These are phyloP conservation scores for Champsocephalus esox DNA, from an alignment of 2,797 vertebrate genomes.

Conservation along the genomic window DNA sequence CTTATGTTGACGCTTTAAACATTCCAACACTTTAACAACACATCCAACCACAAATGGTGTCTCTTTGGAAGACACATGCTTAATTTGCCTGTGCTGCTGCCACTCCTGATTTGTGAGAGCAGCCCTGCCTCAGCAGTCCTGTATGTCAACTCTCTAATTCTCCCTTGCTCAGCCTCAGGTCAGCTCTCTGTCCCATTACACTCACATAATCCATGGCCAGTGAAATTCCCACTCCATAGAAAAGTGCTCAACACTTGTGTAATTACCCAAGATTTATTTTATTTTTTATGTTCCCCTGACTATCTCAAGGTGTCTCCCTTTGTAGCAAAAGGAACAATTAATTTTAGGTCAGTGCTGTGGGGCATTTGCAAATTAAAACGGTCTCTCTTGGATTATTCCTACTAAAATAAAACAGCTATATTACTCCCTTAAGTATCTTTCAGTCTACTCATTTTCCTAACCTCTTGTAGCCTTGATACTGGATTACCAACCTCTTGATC, in stretches of 20 bases:
- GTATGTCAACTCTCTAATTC: constrained; percentile 65
- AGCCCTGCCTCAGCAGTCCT: constrained; percentile 50
- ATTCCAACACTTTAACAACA: constrained; percentile 1
- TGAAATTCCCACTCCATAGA: constrained; percentile 58
- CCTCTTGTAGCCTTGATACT: constrained; percentile 66
- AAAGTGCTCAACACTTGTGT: constrained; percentile 75
- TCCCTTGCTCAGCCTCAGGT: constrained; percentile 62
- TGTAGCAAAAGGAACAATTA: constrained; percentile 82
- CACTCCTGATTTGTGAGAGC: constrained; percentile 49
- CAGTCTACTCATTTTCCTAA: constrained; percentile 67
- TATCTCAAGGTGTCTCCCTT: constrained; percentile 78
- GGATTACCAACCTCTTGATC: constrained; percentile 47
- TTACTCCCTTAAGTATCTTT: constrained; percentile 71
- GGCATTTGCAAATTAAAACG: constrained; percentile 83
- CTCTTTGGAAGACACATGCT: constrained; percentile 38
- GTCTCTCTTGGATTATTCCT: constrained; percentile 80
- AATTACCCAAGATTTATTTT: constrained; percentile 78
- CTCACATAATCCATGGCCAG: constrained; percentile 65
- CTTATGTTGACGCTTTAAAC: neutral
- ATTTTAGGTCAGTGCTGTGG: constrained; percentile 84
- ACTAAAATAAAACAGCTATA: constrained; percentile 79
- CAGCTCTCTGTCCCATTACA: constrained; percentile 60
- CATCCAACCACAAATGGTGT: constrained; percentile 7
- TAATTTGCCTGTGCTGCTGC: constrained; percentile 46
- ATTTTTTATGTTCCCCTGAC: constrained; percentile 55